A percentile compares a stretch with the other conserved stretches of the same genome.
phyloP scores from a whole-genome alignment of 1,140 invertebrate genomes.

The Ceratitis capitata region DNA sequence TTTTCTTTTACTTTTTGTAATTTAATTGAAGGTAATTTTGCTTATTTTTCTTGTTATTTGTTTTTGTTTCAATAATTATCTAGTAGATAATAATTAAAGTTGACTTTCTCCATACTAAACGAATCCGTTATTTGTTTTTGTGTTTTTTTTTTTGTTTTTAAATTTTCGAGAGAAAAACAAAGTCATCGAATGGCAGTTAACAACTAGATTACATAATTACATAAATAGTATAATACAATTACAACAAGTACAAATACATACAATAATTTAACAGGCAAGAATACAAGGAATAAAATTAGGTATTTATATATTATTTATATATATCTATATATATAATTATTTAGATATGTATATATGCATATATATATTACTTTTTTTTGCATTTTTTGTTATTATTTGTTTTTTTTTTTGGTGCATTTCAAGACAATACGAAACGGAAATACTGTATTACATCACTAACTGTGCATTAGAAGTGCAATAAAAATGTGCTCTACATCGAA shows the following conservation, averaged over 20 bases:
- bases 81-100: background rate
- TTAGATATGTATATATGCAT: background rate
- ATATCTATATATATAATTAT: background rate
- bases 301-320: background rate
- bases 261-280: background rate
- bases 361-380: background rate
- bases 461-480: too few species aligned
- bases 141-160: background rate
- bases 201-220: slow-evolving; percentile 15
- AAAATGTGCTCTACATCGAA: background rate
- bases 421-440: background rate
- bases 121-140: background rate
- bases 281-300: background rate
- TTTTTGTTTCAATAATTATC: too few species aligned
- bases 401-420: slow-evolving; percentile 25
- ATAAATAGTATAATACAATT: background rate
- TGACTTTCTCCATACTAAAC: background rate
- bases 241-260: slow-evolving; percentile 20
- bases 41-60: background rate
- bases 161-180: slow-evolving; percentile 18
- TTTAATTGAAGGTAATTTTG: background rate
- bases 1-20: background rate
- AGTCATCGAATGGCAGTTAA: slow-evolving; percentile 36
- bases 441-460: background rate
- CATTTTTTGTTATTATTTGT: background rate